Evolutionary conservation across 37 sponge, comb jelly and placozoan genomes (phyloP), one percentile per base, ranked within the genome.

Genomic region (Axinella damicornis): DNA sequence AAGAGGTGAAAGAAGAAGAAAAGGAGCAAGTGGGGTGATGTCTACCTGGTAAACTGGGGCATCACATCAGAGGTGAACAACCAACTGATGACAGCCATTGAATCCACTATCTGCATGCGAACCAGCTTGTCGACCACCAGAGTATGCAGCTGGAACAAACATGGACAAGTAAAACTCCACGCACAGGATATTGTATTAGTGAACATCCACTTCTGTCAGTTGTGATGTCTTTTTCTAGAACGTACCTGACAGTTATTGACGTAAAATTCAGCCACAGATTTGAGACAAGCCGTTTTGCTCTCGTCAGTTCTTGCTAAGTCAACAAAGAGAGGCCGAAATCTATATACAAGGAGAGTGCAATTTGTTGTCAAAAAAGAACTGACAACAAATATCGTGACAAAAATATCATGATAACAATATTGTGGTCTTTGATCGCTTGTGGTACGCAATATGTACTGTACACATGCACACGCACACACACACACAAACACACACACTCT

Each of bases 61-160:
- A 74, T 78, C 18, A 64, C 73, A 33, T 77, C 65, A n/a, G 83
- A 78, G 41, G 79, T 15, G 69, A 86, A 81, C 38, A 85, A 38
- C 86, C 86, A 93, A 30, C 69, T 76, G 24, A 93, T 52, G 18
- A 93, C 79, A 15, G 82, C 27, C 75, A 77, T 61, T 15, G 83
- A 54, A 36, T 92, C 90, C 55, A 95, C 71, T 31, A 95, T 81
- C 80, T 84, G 78, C 76, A 81, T 92, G 63, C 90, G 74, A 41
- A 89, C 28, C 77, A 95, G 74, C 36, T 88, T 95, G 65, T 92
- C 92, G 57, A 92, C 56, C 37, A 95, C 83, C 60, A 95, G 71
- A 32, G 68, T 56, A 30, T 88, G 88, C 52, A 91, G 81, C 90
- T 91, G 81, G 4, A 64, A 15, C 24, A 31, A 46, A 71, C 52